Conservation (phyloP, 2,113 vertebrate species). For the Rhombomys opimus region DNA sequence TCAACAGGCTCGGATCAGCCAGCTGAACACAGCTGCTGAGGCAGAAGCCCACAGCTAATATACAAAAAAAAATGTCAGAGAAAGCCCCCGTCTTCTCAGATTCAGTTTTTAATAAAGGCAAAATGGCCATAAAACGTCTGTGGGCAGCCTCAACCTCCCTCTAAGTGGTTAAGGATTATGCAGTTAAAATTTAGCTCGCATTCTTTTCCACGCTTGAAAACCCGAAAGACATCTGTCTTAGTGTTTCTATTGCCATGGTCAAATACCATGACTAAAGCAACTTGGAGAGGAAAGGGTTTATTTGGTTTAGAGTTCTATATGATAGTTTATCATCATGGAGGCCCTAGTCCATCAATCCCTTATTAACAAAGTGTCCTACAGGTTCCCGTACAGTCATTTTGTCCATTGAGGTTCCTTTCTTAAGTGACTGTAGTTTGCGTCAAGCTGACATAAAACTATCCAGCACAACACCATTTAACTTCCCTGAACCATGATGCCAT, state of each 20-base stretch:
- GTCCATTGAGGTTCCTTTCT: background rate
- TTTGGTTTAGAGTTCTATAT: background rate
- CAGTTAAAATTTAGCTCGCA: background rate
- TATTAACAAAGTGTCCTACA: background rate
- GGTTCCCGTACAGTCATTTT: background rate
- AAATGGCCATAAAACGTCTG: background rate
- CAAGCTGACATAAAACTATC: background rate
- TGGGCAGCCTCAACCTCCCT: background rate
- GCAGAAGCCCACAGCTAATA: fast-evolving
- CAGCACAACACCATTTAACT: background rate
- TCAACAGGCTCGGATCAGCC: background rate
- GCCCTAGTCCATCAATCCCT: background rate
- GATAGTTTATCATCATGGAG: background rate
- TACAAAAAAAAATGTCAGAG: background rate
- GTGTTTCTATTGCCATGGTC: background rate
- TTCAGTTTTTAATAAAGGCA: background rate
- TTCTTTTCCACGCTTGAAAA: background rate
- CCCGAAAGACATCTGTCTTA: background rate
- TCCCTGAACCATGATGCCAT: background rate
- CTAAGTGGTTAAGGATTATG: background rate
- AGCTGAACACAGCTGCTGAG: no score
- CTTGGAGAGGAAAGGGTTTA: background rate
- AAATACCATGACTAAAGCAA: background rate
- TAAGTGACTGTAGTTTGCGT: background rate
- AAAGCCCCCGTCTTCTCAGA: background rate